Base-by-base conservation (phyloP, 2,113 vertebrate genomes). In the Nycticryphes semicollaris region DNA sequence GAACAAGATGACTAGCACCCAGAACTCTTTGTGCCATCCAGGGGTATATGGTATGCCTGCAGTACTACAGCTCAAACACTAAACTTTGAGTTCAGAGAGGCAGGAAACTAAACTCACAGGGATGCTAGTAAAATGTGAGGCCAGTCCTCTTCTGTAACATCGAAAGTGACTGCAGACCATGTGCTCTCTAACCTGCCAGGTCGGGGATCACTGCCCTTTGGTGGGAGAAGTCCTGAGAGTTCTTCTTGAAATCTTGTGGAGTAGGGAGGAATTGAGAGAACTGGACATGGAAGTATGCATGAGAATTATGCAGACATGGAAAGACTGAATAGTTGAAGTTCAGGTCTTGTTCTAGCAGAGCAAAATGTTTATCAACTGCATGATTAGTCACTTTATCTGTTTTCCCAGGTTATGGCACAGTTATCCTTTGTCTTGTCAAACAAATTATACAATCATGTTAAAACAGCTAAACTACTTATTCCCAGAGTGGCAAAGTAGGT, bases 391-490 rank as follows among this genome's bases (percentile, higher is more conserved):
- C 47, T 35, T 74, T 72, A n/a, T 60, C 45, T 84, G 30, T 78
- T 84, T 94, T 78, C 53, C 57, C 8, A 12, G 39, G 75, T 81
- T 56, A 35, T 43, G 89, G 48, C 27, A 72, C 37, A 17, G 25
- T 72, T 97, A 57, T 74, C 60, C 73, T 78, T 88, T 93, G 18
- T 91, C 30, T 86, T 89, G 37, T 75, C 30, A 64, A 87, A 75
- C 59, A 30, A 45, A 39, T 95, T 64, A 66, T 54, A 57, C 47
- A 90, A 9, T 75, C 37, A 23, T 30, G 30, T 74, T 80, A 69
- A 78, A 89, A 67, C 39, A 81, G 53, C 66, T 64, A 74, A 69
- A 33, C n/a, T 83, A 14, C 47, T 75, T 86, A 72, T 90, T 78
- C 31, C 47, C 64, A 66, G 53, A 57, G 39, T 48, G 43, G 18